Evolutionary conservation across 1,140 invertebrate species (phyloP).

Genomic region (Brachionus sp.): DNA sequence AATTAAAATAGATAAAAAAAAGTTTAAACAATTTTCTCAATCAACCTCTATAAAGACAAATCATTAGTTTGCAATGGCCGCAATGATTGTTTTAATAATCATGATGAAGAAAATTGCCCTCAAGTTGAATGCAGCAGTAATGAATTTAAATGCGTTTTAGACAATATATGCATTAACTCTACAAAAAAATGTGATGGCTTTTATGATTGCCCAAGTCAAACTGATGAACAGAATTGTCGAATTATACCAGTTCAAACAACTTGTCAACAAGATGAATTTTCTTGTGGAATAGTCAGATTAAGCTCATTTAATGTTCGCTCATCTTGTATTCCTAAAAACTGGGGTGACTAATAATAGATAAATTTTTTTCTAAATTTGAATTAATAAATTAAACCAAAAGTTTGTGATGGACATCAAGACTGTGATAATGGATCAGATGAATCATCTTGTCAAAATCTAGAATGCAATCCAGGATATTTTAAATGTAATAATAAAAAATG

Average conservation of each 20-base stretch:
- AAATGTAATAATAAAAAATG: slow-evolving; percentile 63
- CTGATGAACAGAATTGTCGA: slow-evolving; percentile 39
- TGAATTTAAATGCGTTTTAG: slow-evolving; percentile 76
- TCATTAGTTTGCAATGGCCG: background rate
- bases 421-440: slow-evolving; percentile 85
- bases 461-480: slow-evolving; percentile 10
- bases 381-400: background rate
- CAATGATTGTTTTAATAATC: slow-evolving; percentile 35
- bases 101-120: slow-evolving; percentile 35
- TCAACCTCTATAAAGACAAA: background rate
- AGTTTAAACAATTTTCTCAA: too few relatives aligned
- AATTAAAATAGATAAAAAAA: too few relatives aligned
- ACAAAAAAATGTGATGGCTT: slow-evolving; percentile 22
- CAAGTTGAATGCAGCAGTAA: slow-evolving; percentile 74
- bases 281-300: background rate
- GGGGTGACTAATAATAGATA: background rate
- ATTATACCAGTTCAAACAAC: background rate
- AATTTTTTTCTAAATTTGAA: too few relatives aligned
- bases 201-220: slow-evolving; percentile 4
- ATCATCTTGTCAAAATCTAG: slow-evolving; percentile 66
- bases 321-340: background rate
- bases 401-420: slow-evolving; percentile 48
- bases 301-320: background rate
- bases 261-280: slow-evolving; percentile 18
- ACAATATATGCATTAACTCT: slow-evolving; percentile 9